Conservation (phyloP, 1,140 invertebrate genomes). For the Drosophila albomicans region DNA sequence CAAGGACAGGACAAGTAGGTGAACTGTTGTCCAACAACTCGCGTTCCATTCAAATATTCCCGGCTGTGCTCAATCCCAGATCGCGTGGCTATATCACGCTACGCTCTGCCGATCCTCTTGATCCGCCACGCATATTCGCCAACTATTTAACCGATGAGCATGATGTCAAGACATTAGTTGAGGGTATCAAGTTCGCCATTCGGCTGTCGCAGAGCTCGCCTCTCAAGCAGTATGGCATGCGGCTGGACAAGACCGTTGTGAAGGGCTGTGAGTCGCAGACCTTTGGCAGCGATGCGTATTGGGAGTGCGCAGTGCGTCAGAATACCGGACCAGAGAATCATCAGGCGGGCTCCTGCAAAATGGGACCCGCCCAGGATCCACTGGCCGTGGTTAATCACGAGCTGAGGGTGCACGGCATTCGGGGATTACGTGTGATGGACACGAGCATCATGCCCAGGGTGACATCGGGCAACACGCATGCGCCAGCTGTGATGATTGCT, state of each 20-base stretch:
- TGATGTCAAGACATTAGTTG: slow-evolving; percentile 90
- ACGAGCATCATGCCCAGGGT: slow-evolving; percentile 89
- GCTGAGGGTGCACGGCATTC: slow-evolving; percentile 86
- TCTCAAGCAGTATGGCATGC: slow-evolving; percentile 89
- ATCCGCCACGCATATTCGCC: slow-evolving; percentile 93
- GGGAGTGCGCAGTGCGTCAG: slow-evolving; percentile 91
- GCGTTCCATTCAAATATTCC: slow-evolving; percentile 88
- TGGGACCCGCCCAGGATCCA: slow-evolving; percentile 86
- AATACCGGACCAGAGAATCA: slow-evolving; percentile 94
- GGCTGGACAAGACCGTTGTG: slow-evolving; percentile 89
- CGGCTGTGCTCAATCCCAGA: slow-evolving; percentile 90
- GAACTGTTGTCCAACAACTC: slow-evolving; percentile 89
- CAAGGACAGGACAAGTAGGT: slow-evolving; percentile 93
- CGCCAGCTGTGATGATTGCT: slow-evolving; percentile 88
- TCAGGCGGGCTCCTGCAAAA: slow-evolving; percentile 90
- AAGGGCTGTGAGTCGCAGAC: slow-evolving; percentile 90
- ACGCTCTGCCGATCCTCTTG: slow-evolving; percentile 90
- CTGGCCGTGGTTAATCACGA: slow-evolving; percentile 87
- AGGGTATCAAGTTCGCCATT: slow-evolving; percentile 90
- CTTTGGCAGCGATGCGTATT: slow-evolving; percentile 92
- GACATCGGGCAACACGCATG: slow-evolving; percentile 88
- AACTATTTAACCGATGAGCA: slow-evolving; percentile 92
- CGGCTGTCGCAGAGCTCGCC: slow-evolving; percentile 89
- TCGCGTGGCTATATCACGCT: slow-evolving; percentile 92
- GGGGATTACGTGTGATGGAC: slow-evolving; percentile 87